Evolutionary conservation across 2,888 invertebrate species (phyloP).

Genomic region (Spodoptera exigua): DNA sequence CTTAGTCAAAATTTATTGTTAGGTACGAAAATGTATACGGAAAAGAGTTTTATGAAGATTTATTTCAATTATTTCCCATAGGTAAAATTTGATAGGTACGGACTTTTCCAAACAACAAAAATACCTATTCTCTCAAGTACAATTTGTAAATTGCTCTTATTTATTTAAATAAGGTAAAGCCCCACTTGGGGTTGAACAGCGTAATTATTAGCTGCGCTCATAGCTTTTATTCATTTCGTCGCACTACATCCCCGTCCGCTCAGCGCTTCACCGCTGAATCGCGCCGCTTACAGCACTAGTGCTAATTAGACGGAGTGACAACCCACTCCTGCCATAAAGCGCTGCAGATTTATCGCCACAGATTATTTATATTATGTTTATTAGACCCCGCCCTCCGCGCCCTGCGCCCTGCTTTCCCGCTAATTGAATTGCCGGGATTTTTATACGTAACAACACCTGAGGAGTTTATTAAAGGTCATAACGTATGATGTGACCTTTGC

Average conservation of each 20-base stretch:
- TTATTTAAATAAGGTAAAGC: no score
- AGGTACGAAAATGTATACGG: no score
- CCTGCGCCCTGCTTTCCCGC: constrained; percentile 81
- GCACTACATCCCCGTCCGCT: constrained; percentile 48
- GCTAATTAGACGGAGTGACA: constrained; percentile 89
- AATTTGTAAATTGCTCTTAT: no score
- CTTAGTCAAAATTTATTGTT: no score
- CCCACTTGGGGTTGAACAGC: no score
- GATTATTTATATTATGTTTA: constrained; percentile 90
- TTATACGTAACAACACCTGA: constrained; percentile 83
- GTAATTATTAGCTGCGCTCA: constrained; percentile 9
- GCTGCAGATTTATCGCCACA: constrained; percentile 88
- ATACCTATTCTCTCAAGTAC: no score
- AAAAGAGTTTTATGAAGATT: no score
- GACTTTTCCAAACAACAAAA: no score
- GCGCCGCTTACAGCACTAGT: constrained; percentile 74
- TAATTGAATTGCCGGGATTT: constrained; percentile 88
- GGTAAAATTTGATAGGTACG: no score
- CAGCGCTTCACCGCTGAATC: constrained; percentile 65
- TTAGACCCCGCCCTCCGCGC: constrained; percentile 83
- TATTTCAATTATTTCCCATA: no score
- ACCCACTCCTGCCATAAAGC: constrained; percentile 89
- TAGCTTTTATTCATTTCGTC: constrained; percentile 26
- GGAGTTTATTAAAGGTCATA: constrained; percentile 66
- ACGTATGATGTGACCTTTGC: constrained; percentile 44